phyloP scores from a whole-genome alignment of 2,113 vertebrate genomes.

The Sinocyclocheilus anshuiensis region DNA sequence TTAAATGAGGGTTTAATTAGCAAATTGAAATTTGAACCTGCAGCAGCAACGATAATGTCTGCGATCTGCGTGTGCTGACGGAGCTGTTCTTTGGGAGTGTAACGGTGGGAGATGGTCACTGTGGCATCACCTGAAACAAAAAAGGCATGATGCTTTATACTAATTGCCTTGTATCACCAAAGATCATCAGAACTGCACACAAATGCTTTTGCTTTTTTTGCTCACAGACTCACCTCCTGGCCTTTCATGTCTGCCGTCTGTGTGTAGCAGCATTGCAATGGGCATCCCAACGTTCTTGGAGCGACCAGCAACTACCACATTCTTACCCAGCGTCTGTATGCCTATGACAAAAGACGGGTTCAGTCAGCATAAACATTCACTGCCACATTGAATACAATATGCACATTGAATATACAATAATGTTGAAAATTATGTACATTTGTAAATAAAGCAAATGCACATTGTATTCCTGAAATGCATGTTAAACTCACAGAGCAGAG shows the following conservation, averaged over 20 bases:
- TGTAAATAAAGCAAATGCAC: too few relatives aligned
- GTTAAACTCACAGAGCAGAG: too few relatives aligned
- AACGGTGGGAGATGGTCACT: slow-evolving; percentile 93
- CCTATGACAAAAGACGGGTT: slow-evolving; percentile 69
- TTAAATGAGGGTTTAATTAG: not conserved
- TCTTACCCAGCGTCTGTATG: slow-evolving; percentile 93
- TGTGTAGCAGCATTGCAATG: slow-evolving; percentile 95
- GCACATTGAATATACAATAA: too few relatives aligned
- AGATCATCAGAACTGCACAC: not conserved
- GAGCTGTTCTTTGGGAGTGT: slow-evolving; percentile 95
- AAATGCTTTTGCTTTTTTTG: not conserved
- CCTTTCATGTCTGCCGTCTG: slow-evolving; percentile 89
- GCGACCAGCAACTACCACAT: slow-evolving; percentile 92
- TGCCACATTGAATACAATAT: not conserved
- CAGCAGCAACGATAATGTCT: slow-evolving; percentile 92
- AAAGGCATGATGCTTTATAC: not conserved
- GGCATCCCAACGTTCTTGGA: slow-evolving; percentile 99
- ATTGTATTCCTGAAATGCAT: too few relatives aligned
- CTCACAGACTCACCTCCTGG: slow-evolving; percentile 82
- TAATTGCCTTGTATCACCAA: not conserved
- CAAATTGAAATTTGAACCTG: slow-evolving; percentile 75
- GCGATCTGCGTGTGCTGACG: slow-evolving; percentile 89
- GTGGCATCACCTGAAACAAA: slow-evolving; percentile 89
- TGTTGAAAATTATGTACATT: too few relatives aligned
- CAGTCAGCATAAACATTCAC: not conserved